Conservation (phyloP, 2,888 invertebrate genomes). For the Cephalotes varians region DNA sequence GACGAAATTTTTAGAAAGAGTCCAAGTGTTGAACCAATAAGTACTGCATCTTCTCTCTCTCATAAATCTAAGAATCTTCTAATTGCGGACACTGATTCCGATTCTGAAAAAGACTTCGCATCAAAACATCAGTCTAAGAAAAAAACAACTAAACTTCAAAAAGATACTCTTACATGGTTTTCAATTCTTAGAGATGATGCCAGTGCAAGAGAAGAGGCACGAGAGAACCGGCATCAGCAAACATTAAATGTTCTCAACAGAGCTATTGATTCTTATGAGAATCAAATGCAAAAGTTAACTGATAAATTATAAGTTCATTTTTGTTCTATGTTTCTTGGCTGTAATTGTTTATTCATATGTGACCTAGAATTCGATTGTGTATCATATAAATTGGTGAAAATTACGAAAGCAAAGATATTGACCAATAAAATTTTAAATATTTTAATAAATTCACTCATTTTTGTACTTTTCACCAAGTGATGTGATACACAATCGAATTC, state of each 20-base stretch:
- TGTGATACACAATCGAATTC: too few species aligned
- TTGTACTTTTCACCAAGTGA: too few species aligned
- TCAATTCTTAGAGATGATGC: not conserved
- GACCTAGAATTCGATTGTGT: too few species aligned
- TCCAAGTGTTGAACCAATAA: not conserved
- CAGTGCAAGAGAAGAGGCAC: not conserved
- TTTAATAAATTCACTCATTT: too few species aligned
- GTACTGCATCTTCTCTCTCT: not conserved
- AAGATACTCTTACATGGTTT: not conserved
- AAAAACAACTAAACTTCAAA: not conserved
- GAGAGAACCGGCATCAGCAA: not conserved
- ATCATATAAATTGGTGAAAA: too few species aligned
- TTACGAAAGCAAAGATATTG: too few species aligned
- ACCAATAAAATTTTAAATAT: too few species aligned
- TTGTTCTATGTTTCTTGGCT: too few species aligned
- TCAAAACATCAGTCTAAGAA: not conserved
- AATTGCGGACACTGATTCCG: not conserved
- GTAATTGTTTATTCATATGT: too few species aligned
- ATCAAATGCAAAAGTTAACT: not conserved
- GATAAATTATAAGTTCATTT: not conserved
- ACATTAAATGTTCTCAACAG: not conserved
- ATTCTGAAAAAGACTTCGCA: not conserved
- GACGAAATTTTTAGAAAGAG: constrained; percentile 11
- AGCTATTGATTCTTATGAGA: not conserved
- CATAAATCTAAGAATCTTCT: not conserved